Evolutionary conservation across 2,797 vertebrate genomes (phyloP).

Genomic region (Pipistrellus kuhlii): DNA sequence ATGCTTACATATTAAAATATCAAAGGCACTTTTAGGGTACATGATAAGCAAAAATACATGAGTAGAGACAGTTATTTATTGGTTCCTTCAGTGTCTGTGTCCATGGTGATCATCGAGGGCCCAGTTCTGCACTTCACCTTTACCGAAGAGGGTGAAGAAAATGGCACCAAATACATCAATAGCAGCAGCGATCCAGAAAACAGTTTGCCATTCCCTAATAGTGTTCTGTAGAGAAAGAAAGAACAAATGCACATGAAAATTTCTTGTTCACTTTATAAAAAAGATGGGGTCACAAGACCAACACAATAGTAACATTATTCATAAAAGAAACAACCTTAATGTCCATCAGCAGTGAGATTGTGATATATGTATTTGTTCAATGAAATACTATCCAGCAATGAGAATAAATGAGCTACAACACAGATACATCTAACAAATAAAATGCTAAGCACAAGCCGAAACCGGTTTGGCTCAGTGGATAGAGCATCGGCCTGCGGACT

Average conservation of each 20-base stretch:
- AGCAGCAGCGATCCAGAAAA: constrained; percentile 96
- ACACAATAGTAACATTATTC: background rate
- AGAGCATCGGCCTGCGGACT: too few species aligned
- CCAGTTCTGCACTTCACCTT: constrained; percentile 95
- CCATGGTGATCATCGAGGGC: constrained; percentile 88
- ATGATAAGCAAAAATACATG: constrained; percentile 74
- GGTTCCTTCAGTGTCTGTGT: constrained; percentile 88
- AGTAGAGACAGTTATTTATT: constrained; percentile 68
- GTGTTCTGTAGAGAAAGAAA: constrained; percentile 91
- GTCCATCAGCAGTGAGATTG: background rate
- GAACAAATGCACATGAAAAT: background rate
- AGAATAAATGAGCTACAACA: background rate
- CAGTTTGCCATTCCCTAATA: constrained; percentile 94
- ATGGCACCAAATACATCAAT: constrained; percentile 95
- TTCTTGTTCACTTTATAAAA: background rate
- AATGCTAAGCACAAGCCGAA: background rate
- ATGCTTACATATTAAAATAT: constrained; percentile 74
- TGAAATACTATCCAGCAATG: background rate
- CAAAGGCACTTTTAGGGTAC: constrained; percentile 86
- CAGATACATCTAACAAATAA: background rate
- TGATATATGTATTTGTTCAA: background rate
- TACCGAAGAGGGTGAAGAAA: constrained; percentile 93
- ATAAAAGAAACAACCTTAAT: background rate
- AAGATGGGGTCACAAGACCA: background rate
- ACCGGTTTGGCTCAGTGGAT: too few species aligned